phyloP scores from a whole-genome alignment of 30 jellyfish, hydroid and myxozoan genomes.

The Chrysaora quinquecirrha region DNA sequence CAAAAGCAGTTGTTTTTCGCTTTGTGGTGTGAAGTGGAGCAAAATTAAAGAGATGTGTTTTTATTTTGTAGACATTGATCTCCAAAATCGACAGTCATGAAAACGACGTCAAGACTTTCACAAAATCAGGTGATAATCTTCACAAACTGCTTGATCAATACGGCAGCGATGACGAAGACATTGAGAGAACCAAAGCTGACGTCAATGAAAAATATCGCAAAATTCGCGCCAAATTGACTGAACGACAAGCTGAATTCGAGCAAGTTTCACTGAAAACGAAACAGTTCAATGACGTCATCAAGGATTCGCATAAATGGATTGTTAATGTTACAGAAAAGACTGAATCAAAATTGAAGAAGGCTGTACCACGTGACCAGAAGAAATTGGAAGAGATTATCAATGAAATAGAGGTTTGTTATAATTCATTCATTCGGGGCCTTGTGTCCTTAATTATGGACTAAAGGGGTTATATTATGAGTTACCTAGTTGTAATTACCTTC shows the following conservation, averaged over 20 bases:
- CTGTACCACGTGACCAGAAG: conserved; percentile 63
- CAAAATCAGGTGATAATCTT: conserved; percentile 70
- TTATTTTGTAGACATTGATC: conserved; percentile 54
- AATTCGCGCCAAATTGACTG: conserved; percentile 68
- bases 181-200: conserved; percentile 25
- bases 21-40: too few species aligned
- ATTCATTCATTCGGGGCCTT: too few species aligned
- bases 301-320: conserved; percentile 60
- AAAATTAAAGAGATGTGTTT: too few species aligned
- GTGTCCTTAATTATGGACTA: too few species aligned
- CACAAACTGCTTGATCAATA: conserved; percentile 67
- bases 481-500: too few species aligned
- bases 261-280: conserved; percentile 73
- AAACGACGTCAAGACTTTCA: conserved; percentile 73
- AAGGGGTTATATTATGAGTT: too few species aligned
- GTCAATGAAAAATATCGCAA: conserved; percentile 67
- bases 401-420: conserved; percentile 63
- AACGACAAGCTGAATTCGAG: conserved; percentile 78
- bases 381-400: conserved; percentile 59
- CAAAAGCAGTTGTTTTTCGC: too few species aligned
- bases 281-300: conserved; percentile 57
- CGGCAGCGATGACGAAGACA: conserved; percentile 82
- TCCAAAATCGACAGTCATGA: conserved; percentile 70
- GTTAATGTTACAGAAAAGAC: conserved; percentile 48
- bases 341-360: conserved; percentile 71